Base-by-base conservation (phyloP, 2,888 invertebrate genomes). In the Lithophane leautieri region DNA sequence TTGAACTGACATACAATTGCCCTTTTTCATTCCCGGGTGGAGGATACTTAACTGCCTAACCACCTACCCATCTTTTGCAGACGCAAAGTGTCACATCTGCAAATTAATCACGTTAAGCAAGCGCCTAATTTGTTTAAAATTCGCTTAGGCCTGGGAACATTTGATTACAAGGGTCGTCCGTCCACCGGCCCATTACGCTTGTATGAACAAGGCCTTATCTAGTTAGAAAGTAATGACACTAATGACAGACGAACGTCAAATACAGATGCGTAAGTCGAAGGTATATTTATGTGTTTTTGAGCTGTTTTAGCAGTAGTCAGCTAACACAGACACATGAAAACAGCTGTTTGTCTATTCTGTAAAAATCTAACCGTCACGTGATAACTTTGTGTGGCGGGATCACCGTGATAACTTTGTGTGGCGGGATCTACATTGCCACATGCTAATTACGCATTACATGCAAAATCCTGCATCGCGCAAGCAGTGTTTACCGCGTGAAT, bases 91-190 rank as follows among this genome's bases (percentile, higher is more conserved):
- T 65, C 28, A 80, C 44, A 61, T 81, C 66, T 50, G 14, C 9
- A 61, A 81, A 81, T 71, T 74, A 82, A 71, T 61, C 34, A 52
- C 47, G 58, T 60, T 65, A 56, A 22, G 25, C 34, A 60, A n/a
- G 63, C 42, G 60, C 28, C 42, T 72, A 72, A 76, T 84, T 69
- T 28, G 81, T 58, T 81, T 76, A 58, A 82, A 84, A 76, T 72
- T 70, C 61, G 42, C 61, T 84, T 75, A 72, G 69, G 47, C 14
- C 62, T 22, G 61, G n/a, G 16, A 28, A 66, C 76, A 73, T 82
- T 82, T 63, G 72, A 84, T 82, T 82, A 84, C 44, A 67, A 63
- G 77, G 82, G 82, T 84, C 40, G 60, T 14, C 28, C 44, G 50
- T 58, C 63, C 47, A 8, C 14, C 40, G 52, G 54, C 11, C 54